These are phyloP conservation scores for Pollenia angustigena DNA, from an alignment of 2,888 invertebrate species.

Conservation along the genomic window DNA sequence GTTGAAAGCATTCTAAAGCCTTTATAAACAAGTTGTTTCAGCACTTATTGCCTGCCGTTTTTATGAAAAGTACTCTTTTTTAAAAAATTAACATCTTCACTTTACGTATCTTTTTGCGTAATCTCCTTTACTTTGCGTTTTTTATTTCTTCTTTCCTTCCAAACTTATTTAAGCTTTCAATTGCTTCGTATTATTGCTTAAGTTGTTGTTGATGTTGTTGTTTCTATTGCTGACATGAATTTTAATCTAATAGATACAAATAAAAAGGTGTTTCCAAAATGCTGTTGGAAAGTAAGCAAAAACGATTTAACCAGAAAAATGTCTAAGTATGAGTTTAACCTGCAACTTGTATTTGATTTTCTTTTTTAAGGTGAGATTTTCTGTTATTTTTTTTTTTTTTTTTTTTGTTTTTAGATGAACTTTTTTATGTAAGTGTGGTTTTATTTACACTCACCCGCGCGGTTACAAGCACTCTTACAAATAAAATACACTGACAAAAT, in stretches of 20 bases:
- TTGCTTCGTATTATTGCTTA: slow-evolving; percentile 34
- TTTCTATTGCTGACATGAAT: slow-evolving; percentile 79
- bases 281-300: slow-evolving; percentile 40
- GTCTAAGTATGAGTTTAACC: slow-evolving; percentile 60
- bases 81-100: background rate
- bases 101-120: background rate
- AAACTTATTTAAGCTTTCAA: slow-evolving; percentile 17
- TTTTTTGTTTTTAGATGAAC: background rate
- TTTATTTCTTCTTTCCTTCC: background rate
- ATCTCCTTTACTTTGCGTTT: background rate
- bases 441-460: slow-evolving; percentile 36
- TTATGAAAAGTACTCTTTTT: background rate
- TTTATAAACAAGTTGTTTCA: too few relatives aligned
- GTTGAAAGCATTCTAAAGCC: too few relatives aligned
- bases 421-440: slow-evolving; percentile 50
- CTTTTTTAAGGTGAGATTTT: slow-evolving; percentile 70
- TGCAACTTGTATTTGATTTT: slow-evolving; percentile 64
- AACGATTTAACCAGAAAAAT: background rate
- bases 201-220: slow-evolving; percentile 25
- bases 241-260: slow-evolving; percentile 84
- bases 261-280: slow-evolving; percentile 80
- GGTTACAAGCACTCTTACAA: background rate
- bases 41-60: background rate
- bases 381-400: background rate
- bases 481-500: slow-evolving; percentile 45